A percentile compares a stretch with the other conserved stretches of the same genome.
Evolutionary conservation across 2,797 vertebrate species (phyloP).

Genomic region (Babyrousa celebensis): DNA sequence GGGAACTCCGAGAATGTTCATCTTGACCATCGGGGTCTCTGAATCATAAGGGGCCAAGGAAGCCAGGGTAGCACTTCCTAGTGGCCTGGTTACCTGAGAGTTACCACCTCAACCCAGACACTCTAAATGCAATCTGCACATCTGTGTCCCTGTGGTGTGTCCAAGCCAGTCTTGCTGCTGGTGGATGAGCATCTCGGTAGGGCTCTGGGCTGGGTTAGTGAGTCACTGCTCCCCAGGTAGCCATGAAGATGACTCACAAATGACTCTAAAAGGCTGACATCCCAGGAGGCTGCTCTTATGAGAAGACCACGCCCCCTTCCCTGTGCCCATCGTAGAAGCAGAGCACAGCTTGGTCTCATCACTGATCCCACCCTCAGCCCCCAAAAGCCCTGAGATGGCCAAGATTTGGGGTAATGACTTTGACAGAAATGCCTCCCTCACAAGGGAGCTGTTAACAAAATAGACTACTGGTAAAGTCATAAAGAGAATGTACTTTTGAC

Average conservation of each 20-base stretch:
- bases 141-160: background rate
- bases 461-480: background rate
- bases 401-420: background rate
- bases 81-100: background rate
- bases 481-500: background rate
- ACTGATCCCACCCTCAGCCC: too few species aligned
- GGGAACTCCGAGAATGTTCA: background rate
- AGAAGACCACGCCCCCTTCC: background rate
- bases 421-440: background rate
- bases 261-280: background rate
- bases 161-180: too few species aligned
- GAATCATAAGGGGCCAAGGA: rapidly evolving
- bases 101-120: background rate
- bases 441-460: background rate
- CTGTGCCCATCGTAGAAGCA: background rate
- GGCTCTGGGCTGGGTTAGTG: background rate
- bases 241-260: rapidly evolving
- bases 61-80: background rate
- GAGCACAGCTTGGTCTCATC: background rate
- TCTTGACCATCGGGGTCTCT: background rate
- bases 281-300: background rate
- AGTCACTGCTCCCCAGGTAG: background rate
- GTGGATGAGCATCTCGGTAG: background rate
- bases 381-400: background rate
- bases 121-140: background rate